Percentiles rank a stretch among this genome's conserved stretches.
Conservation (phyloP, 2,113 vertebrate species). For the Elanus axillaris region DNA sequence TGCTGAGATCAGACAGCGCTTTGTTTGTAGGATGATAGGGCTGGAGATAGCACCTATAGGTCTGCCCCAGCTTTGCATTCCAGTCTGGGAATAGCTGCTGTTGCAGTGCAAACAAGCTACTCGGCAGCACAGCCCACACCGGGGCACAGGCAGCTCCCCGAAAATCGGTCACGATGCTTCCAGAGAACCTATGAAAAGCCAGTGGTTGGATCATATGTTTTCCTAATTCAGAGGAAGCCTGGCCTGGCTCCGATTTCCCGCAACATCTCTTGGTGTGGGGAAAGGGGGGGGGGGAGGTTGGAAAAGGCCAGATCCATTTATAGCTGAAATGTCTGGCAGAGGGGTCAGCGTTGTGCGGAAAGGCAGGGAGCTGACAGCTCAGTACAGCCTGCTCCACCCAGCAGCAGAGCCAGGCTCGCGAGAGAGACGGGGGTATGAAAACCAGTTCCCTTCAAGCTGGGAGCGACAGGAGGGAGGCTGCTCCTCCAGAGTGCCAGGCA, state of each 20-base stretch:
- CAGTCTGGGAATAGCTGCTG: background rate
- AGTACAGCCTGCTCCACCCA: background rate
- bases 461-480: background rate
- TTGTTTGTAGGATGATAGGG: background rate
- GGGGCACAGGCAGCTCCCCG: background rate
- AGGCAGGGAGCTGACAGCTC: background rate
- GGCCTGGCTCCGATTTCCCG: background rate
- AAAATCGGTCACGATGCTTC: background rate
- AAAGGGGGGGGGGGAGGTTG: too few relatives aligned
- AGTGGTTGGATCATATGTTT: background rate
- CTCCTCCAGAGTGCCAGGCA: background rate
- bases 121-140: background rate
- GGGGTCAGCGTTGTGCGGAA: background rate
- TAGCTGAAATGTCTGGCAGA: constrained; percentile 22
- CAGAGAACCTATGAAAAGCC: background rate
- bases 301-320: constrained; percentile 31
- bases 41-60: background rate
- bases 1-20: rapidly evolving
- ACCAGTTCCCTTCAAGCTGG: background rate
- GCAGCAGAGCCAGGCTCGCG: background rate
- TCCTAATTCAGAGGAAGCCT: constrained; percentile 25
- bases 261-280: background rate
- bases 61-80: background rate
- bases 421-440: background rate
- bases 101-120: rapidly evolving